Conservation (phyloP, 2,113 vertebrate genomes). For the Salvelinus fontinalis region DNA sequence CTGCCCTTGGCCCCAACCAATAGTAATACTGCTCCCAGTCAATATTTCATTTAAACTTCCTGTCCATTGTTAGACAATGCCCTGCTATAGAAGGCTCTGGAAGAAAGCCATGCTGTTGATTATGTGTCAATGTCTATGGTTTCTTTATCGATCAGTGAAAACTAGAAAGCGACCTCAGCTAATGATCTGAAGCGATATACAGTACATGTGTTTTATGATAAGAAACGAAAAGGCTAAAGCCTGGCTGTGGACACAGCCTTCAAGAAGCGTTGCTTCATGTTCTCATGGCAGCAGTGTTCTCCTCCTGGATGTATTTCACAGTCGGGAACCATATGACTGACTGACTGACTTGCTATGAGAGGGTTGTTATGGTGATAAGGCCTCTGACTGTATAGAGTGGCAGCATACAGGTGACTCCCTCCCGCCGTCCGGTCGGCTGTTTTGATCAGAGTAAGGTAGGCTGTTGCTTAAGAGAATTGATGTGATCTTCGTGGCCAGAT, state of each 20-base stretch:
- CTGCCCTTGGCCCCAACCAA: slow-evolving; percentile 42
- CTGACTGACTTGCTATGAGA: background rate
- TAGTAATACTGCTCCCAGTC: slow-evolving; percentile 52
- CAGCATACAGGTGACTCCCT: too few species aligned
- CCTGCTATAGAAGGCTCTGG: slow-evolving; percentile 5
- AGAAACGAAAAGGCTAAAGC: background rate
- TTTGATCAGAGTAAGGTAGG: background rate
- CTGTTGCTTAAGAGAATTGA: slow-evolving; percentile 51
- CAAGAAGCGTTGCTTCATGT: background rate
- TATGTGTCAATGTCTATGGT: slow-evolving; percentile 39
- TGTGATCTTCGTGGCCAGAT: slow-evolving; percentile 69
- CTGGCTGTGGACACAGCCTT: background rate
- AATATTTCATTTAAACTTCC: slow-evolving; percentile 72
- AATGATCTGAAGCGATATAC: background rate
- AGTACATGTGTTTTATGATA: background rate
- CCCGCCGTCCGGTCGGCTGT: background rate
- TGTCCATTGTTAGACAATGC: slow-evolving; percentile 42
- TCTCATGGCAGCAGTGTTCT: background rate
- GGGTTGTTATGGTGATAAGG: background rate
- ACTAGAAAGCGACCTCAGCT: slow-evolving; percentile 22
- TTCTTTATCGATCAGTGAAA: slow-evolving; percentile 47
- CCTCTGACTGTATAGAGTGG: too few species aligned
- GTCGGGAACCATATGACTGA: background rate
- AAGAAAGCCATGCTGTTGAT: slow-evolving; percentile 51
- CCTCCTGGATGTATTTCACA: background rate